Evolutionary conservation across 2,113 vertebrate genomes (phyloP), one percentile per base, ranked within the genome.

Genomic region (Tylochromis polylepis): DNA sequence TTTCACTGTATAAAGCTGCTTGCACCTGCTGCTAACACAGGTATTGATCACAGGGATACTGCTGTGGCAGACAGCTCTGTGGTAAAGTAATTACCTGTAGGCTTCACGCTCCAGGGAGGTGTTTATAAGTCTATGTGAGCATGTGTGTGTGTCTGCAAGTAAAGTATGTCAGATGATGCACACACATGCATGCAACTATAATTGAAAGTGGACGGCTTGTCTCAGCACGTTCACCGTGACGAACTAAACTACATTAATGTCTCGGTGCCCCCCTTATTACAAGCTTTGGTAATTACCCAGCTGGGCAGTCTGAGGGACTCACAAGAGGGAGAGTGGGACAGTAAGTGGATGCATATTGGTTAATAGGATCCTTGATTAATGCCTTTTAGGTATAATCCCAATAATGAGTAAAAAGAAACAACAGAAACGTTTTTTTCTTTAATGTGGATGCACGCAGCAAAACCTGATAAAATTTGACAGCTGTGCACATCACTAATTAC

Each of bases 11-110:
- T 83, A 82, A 85, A 92, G 86, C 89, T 88, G 84, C 86, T 75
- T 46, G 55, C 27, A 34, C 78, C 11, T 27, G 88, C 56, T 81
- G 82, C 88, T 93, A 88, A 84, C 88, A 90, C 10, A 36, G 2
- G 82, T 89, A 94, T 94, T 75, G 94, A 95, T 94, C 92, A 89
- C 81, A 88, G 82, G 43, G 87, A 93, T 81, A 34, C 79, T 70
- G 80, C 85, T 75, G 88, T 36, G 79, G 85, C 79, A 81, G 89
- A 91, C 89, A 84, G 85, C 85, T 31, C 87, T 22, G 60, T 62
- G 83, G 85, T 82, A 84, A 89, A 91, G 87, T 91, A 94, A 94
- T 94, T 94, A 95, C 92, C 92, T 91, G 88, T 78, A 84, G 80
- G 78, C 78, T 59, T 62, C 65, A 70, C 89, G 79, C 88, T 88